These are phyloP conservation scores for Sthenelais limicola DNA, from an alignment of 2,888 invertebrate species.

Conservation along the genomic window DNA sequence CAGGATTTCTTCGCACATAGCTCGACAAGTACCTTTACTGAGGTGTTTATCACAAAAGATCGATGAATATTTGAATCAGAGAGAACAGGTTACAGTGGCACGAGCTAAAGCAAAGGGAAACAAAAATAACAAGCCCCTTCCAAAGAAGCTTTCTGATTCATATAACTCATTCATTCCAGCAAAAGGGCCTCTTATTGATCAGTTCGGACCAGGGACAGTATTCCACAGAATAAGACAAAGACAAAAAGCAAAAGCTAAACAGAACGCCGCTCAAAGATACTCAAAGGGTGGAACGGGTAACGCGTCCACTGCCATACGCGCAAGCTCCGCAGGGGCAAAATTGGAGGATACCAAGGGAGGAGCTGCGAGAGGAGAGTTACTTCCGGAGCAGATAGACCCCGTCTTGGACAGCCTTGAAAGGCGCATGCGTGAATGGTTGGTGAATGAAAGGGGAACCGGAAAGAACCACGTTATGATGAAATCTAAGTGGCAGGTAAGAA, in stretches of 20 bases:
- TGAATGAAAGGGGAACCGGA: constrained; percentile 49
- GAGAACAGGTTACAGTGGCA: constrained; percentile 1
- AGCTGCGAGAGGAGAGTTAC: neutral
- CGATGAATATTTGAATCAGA: constrained; percentile 4
- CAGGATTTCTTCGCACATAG: constrained; percentile 47
- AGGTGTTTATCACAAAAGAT: constrained; percentile 53
- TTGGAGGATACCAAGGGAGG: neutral
- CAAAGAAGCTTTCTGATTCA: neutral
- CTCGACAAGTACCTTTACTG: constrained; percentile 57
- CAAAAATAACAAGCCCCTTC: neutral
- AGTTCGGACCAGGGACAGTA: constrained; percentile 68
- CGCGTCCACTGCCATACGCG: constrained; percentile 7
- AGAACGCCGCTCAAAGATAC: constrained; percentile 44
- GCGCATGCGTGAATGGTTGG: constrained; percentile 61
- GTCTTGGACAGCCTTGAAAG: constrained; percentile 60
- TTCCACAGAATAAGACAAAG: constrained; percentile 64
- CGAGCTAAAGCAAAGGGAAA: constrained; percentile 3
- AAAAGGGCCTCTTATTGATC: constrained; percentile 64
- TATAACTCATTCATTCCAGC: constrained; percentile 13
- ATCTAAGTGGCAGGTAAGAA: constrained; percentile 14
- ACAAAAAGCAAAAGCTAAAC: constrained; percentile 51
- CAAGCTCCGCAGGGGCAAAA: neutral
- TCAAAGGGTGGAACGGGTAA: neutral
- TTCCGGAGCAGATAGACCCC: constrained; percentile 50
- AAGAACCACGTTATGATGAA: neutral